Evolutionary conservation across 2,113 vertebrate species (phyloP), one percentile per base, ranked within the genome.

Genomic region (Sylvietta virens): DNA sequence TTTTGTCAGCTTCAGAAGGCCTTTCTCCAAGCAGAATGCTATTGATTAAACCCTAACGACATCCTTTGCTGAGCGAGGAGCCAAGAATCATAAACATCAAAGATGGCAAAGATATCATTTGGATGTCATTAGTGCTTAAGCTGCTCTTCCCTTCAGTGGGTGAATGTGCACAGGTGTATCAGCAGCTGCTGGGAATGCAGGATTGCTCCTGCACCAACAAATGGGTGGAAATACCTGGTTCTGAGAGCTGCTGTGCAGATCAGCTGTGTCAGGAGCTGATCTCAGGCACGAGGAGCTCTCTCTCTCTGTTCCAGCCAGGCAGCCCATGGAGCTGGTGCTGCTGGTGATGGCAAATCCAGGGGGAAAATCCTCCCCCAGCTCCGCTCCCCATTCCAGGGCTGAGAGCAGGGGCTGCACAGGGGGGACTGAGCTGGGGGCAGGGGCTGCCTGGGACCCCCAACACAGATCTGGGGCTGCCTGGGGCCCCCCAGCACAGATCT

Each of bases 41-140:
- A 88, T 94, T 96, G 96, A 95, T 95, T 90, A 92, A 92, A 86
- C 79, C 48, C 76, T 78, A 90, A 87, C 15, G 7, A n/a, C 93
- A 44, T 54, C 50, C 66, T 79, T 86, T 27, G 21, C 85, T 90
- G n/a, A 40, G 56, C 78, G 77, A 86, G 71, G 67, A 94, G 67
- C 60, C 9, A 7, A 53, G 92, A 85, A 88, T 88, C 87, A 35
- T 24, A 48, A 90, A 67, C 90, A 64, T 51, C 71, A 80, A 21
- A 86, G 85, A 48, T 64, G 20, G 79, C 60, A 73, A 82, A 74
- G 93, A 86, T 37, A 66, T 86, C 39, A 96, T 90, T 90, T 86
- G 82, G 85, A 7, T 93, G 92, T 74, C 76, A 81, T 96, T 91
- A 79, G 81, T 65, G 53, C 81, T n/a, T 47, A 31, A 80, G 91